Evolutionary conservation across 2,797 vertebrate species (phyloP), one percentile per base, ranked within the genome.

Genomic region (Amblyopsis hoosieri): DNA sequence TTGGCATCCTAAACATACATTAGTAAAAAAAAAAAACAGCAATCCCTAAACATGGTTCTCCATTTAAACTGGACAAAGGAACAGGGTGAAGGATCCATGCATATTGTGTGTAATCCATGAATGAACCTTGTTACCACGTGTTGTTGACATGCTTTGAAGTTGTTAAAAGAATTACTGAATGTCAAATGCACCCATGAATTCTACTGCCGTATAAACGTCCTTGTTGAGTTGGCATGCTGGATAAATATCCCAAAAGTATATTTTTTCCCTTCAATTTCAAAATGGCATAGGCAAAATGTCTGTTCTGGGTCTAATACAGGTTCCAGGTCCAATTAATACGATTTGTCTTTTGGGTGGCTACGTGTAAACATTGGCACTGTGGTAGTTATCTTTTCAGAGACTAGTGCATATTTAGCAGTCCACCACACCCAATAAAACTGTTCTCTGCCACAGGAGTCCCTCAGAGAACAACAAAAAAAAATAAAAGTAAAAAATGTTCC

Each of bases 311-410:
- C 71, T 64, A 54, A 55, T 54, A 75, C 69, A 50, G 52, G 54
- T 63, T 78, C 70, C 61, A 45, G 54, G 64, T 78, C 70, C 61
- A 45, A 45, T 73, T 77, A 57, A 59, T 29, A 51, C 64, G 58
- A 53, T 82, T 58, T 64, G 67, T 83, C 60, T 68, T 76, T 83
- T 74, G 80, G 79, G 83, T 74, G 80, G 79, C 89, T 73, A 88
- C 82, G 87, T 90, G 88, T 87, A 89, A 88, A 92, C 87, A 79
- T 93, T 93, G 90, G 93, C 92, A 94, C 92, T 90, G 89, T 71
- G 79, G 3, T 29, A 90, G 67, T 63, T 87, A 77, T 85, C 87
- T 94, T 89, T 87, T 71, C 14, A 61, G 58, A 85, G 74, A 78
- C 66, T 63, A 80, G 93, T 92, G 91, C 90, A 87, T 85, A 84